A percentile compares a stretch with the other conserved stretches of the same genome.
phyloP scores from a whole-genome alignment of 2,888 invertebrate genomes.

The Leucophenga maculata region DNA sequence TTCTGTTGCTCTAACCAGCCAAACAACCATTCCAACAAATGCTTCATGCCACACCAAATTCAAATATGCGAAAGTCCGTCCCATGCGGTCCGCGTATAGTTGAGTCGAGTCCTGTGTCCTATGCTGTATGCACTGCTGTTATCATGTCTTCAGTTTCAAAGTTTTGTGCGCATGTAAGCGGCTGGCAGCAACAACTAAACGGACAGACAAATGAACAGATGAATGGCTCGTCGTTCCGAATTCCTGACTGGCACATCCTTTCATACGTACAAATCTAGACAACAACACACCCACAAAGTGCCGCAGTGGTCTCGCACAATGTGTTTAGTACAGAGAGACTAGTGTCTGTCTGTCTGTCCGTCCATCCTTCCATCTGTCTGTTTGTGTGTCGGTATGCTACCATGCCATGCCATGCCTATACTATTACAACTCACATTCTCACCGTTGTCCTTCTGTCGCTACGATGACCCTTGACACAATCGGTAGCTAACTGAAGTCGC shows the following conservation, averaged over 20 bases:
- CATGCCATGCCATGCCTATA: constrained; percentile 2
- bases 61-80: constrained; percentile 13
- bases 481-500: constrained; percentile 35
- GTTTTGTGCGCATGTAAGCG: constrained; percentile 63
- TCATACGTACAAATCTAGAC: constrained; percentile 32
- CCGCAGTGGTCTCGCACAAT: neutral
- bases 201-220: constrained; percentile 32
- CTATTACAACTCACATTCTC: constrained; percentile 5
- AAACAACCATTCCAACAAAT: neutral
- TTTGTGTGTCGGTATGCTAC: constrained; percentile 25
- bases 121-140: constrained; percentile 47
- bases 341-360: constrained; percentile 33
- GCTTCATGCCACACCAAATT: neutral
- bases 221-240: constrained; percentile 45
- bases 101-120: neutral
- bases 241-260: constrained; percentile 56
- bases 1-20: neutral
- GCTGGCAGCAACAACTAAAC: constrained; percentile 35
- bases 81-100: constrained; percentile 26
- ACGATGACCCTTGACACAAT: constrained; percentile 31
- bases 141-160: constrained; percentile 65
- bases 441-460: constrained; percentile 20
- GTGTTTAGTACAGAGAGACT: constrained; percentile 6
- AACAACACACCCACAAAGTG: constrained; percentile 22
- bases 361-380: constrained; percentile 25